Conservation (phyloP, 2,797 vertebrate genomes). For the Syndactyla subalaris region DNA sequence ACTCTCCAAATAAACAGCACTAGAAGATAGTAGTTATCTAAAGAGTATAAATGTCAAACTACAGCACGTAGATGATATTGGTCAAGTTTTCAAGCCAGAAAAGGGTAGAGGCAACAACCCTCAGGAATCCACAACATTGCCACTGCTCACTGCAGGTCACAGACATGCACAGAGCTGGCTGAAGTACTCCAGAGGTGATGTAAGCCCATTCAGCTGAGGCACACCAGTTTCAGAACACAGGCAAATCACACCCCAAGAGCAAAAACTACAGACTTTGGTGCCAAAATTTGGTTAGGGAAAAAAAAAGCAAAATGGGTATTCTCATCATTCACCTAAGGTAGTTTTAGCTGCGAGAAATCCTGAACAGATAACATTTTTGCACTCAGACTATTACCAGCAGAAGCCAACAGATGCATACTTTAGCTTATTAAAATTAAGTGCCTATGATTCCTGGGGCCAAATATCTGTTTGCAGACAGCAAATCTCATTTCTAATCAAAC, state of each 20-base stretch:
- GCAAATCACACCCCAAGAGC: not conserved
- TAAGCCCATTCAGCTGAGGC: not conserved
- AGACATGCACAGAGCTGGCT: not conserved
- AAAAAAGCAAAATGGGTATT: not conserved
- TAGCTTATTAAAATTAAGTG: not conserved
- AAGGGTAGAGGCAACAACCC: not conserved
- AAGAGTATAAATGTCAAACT: not conserved
- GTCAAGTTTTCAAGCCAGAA: not conserved
- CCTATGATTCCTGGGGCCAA: not conserved
- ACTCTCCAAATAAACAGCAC: not conserved
- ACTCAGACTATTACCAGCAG: not conserved
- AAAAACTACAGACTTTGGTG: not conserved
- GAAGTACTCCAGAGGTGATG: not conserved
- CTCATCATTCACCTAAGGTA: not conserved
- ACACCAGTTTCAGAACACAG: not conserved
- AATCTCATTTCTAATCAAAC: not conserved
- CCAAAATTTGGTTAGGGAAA: not conserved
- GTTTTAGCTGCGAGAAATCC: not conserved
- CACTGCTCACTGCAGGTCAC: not conserved
- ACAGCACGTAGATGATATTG: accelerated
- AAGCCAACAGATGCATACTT: not conserved
- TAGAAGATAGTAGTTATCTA: not conserved
- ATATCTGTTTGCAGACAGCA: not conserved
- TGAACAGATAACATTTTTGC: not conserved
- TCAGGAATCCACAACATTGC: not conserved